Conservation (phyloP, 2,888 invertebrate genomes). For the Phalera bucephala region DNA sequence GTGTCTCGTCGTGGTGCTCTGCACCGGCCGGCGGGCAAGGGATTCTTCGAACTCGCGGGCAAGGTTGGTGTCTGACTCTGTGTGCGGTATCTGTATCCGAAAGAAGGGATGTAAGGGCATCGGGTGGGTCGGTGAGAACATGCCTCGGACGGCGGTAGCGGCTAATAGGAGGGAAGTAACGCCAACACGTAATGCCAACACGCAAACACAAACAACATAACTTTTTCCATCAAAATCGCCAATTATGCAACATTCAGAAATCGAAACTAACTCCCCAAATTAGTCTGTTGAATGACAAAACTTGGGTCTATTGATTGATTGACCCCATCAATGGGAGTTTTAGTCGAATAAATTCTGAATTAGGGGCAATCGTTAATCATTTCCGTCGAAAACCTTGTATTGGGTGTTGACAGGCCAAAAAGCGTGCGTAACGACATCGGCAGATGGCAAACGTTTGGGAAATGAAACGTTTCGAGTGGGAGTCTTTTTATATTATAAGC, state of each 20-base stretch:
- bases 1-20: no score
- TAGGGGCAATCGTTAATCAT: slow-evolving; percentile 44
- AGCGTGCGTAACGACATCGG: slow-evolving; percentile 15
- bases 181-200: no score
- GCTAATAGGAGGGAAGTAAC: no score
- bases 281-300: slow-evolving; percentile 6
- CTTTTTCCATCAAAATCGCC: slow-evolving; percentile 1
- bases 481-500: no score
- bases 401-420: slow-evolving; percentile 25
- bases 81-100: no score
- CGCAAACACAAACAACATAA: neutral
- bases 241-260: neutral
- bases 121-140: no score
- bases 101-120: no score
- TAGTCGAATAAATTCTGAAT: slow-evolving; percentile 32
- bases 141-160: no score
- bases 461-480: neutral
- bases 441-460: slow-evolving; percentile 13
- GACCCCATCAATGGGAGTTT: slow-evolving; percentile 10
- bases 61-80: no score
- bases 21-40: no score
- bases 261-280: neutral
- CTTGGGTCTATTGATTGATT: slow-evolving; percentile 20
- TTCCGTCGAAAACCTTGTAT: slow-evolving; percentile 26
- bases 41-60: no score